Percentiles rank a stretch among this genome's conserved stretches.
These are phyloP conservation scores for Chelidonichthys spinosus DNA, from an alignment of 2,797 vertebrate species.

Conservation along the genomic window DNA sequence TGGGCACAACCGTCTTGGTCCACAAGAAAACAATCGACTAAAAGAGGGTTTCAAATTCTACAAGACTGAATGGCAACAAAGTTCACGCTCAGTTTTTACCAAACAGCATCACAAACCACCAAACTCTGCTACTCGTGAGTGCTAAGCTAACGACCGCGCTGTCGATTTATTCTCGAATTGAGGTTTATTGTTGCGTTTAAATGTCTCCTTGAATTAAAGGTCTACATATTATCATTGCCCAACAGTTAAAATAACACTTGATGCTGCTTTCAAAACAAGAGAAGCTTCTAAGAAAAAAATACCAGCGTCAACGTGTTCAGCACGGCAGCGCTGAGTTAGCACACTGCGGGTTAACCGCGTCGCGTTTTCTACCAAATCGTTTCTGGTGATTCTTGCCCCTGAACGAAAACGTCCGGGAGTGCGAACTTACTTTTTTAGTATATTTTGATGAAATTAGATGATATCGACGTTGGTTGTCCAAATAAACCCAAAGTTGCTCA, in stretches of 20 bases:
- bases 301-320: constrained; percentile 58
- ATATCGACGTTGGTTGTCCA: not conserved
- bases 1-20: not conserved
- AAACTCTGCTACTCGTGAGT: not conserved
- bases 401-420: not conserved
- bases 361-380: constrained; percentile 15
- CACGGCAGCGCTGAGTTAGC: constrained; percentile 28
- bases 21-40: fast-evolving
- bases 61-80: not conserved
- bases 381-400: constrained; percentile 52
- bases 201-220: not conserved
- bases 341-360: constrained; percentile 12
- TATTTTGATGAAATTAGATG: not conserved
- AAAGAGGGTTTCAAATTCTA: not conserved
- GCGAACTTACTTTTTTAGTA: not conserved
- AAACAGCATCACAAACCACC: not conserved
- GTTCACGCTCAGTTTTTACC: not conserved
- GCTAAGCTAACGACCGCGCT: not conserved
- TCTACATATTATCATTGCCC: fast-evolving
- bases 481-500: constrained; percentile 47
- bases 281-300: not conserved
- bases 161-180: not conserved
- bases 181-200: not conserved
- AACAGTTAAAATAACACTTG: fast-evolving
- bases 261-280: not conserved